Conservation (phyloP, 1,140 invertebrate species). For the Pollicipes pollicipes region DNA sequence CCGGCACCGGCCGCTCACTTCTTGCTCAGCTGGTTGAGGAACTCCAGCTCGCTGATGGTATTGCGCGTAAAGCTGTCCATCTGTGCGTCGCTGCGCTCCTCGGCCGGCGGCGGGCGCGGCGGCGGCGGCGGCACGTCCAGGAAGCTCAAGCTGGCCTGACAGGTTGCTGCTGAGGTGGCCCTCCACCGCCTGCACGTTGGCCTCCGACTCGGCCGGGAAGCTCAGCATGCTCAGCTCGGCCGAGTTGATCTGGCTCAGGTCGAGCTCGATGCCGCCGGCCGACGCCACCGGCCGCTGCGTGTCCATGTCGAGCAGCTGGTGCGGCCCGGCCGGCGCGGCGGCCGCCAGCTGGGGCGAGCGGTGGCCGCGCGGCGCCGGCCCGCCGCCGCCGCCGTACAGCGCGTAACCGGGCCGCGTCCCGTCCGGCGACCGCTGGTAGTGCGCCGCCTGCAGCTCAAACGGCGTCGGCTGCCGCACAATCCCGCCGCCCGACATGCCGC, state of each 20-base stretch:
- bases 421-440: not conserved
- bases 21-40: slow-evolving; percentile 28
- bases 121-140: slow-evolving; percentile 15
- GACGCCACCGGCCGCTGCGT: slow-evolving; percentile 17
- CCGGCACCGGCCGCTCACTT: not conserved
- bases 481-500: not conserved
- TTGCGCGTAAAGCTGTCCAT: slow-evolving; percentile 30
- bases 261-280: slow-evolving; percentile 14
- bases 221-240: slow-evolving; percentile 20
- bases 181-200: slow-evolving; percentile 21
- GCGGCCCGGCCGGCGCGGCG: no score
- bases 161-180: slow-evolving; percentile 21
- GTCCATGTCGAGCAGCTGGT: slow-evolving; percentile 15
- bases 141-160: slow-evolving; percentile 17
- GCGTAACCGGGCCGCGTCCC: no score
- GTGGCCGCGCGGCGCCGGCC: no score
- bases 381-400: no score
- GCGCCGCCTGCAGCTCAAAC: not conserved
- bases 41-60: slow-evolving; percentile 18
- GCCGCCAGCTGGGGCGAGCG: not conserved
- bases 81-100: not conserved
- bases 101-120: not conserved
- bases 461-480: not conserved
- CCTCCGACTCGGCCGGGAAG: slow-evolving; percentile 21
- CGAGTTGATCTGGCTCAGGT: slow-evolving; percentile 18